Percentiles rank a stretch among this genome's conserved stretches.
Evolutionary conservation across 2,797 vertebrate species (phyloP).

Genomic region (Taeniopygia guttata): DNA sequence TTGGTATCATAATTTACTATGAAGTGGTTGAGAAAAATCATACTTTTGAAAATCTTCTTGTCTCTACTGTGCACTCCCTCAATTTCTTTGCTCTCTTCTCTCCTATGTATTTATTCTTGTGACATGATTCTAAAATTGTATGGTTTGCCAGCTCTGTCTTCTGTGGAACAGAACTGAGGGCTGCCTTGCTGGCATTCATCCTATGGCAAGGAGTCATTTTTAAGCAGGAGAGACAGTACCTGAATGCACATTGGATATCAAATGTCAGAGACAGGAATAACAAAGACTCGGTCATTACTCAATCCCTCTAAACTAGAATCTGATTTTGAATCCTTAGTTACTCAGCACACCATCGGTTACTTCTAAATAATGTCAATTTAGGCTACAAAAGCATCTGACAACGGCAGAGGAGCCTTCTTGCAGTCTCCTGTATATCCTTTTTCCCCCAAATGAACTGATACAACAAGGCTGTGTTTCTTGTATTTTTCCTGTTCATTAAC

Average conservation of each 20-base stretch:
- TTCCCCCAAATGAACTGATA: no score
- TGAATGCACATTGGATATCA: fast-evolving
- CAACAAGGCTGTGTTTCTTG: not conserved
- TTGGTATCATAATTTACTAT: not conserved
- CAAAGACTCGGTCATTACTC: not conserved
- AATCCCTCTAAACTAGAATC: not conserved
- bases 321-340: not conserved
- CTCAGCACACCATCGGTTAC: not conserved
- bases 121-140: not conserved
- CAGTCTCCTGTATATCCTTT: not conserved
- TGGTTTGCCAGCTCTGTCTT: not conserved
- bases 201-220: not conserved
- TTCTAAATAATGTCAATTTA: not conserved
- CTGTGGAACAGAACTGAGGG: not conserved
- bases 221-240: not conserved
- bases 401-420: not conserved
- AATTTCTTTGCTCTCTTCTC: not conserved
- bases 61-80: not conserved
- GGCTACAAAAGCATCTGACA: not conserved
- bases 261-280: not conserved
- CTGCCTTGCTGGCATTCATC: not conserved
- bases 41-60: not conserved
- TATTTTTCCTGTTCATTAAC: not conserved
- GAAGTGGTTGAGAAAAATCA: not conserved
- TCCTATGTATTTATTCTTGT: not conserved